phyloP scores from a whole-genome alignment of 2,113 vertebrate genomes.

The Chaetodon auriga region DNA sequence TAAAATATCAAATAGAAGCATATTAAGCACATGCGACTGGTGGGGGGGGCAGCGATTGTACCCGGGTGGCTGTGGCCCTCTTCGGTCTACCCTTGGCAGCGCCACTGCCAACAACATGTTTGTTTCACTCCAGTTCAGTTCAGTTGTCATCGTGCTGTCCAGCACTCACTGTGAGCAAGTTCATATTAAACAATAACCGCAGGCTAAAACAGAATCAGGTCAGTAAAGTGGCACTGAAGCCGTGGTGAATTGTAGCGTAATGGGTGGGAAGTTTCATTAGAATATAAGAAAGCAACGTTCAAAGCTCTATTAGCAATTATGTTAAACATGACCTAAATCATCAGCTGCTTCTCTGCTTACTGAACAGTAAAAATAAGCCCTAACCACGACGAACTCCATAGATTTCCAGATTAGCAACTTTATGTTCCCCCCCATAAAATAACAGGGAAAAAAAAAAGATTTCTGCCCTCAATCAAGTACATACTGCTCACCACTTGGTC shows the following conservation, averaged over 20 bases:
- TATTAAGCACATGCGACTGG: no score
- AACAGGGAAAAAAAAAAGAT: not conserved
- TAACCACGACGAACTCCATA: not conserved
- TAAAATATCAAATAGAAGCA: no score
- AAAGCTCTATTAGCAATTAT: conserved; percentile 38
- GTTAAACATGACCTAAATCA: not conserved
- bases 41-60: no score
- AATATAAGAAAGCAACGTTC: conserved; percentile 29
- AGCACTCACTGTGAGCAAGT: conserved; percentile 48
- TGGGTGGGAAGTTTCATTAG: conserved; percentile 47
- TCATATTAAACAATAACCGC: conserved; percentile 56
- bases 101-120: conserved; percentile 26
- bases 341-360: not conserved
- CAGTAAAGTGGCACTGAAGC: conserved; percentile 63
- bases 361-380: not conserved
- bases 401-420: not conserved
- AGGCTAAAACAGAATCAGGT: conserved; percentile 63
- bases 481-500: not conserved
- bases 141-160: conserved; percentile 57
- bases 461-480: not conserved
- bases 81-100: no score
- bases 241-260: conserved; percentile 58
- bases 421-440: not conserved
- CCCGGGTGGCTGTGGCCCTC: no score
- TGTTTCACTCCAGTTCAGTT: conserved; percentile 70